Evolutionary conservation across 2,888 invertebrate species (phyloP), one percentile per base, ranked within the genome.

Genomic region (Helicoverpa assulta): DNA sequence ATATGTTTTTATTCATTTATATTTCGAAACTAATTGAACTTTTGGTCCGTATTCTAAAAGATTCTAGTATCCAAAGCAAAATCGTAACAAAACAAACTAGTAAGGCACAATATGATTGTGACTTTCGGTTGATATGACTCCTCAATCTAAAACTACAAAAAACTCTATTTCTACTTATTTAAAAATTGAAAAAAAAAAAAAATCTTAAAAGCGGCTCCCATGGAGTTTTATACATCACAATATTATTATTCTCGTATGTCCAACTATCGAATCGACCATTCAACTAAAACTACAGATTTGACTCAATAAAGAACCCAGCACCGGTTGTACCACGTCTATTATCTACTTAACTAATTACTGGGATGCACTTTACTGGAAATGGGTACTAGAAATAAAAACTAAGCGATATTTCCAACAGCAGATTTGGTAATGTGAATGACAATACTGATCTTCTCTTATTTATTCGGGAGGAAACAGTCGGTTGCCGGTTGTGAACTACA

Each of bases 81-180:
- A 74, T 73, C 59, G 75, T 77, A 81, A 85, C 60, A 84, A 91
- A 91, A 88, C 84, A 86, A 91, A 88, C 86, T 79, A 76, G 79
- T 94, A 95, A 95, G 94, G 94, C 95, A 94, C 95, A 94, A 93
- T 87, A 87, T 81, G 81, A 88, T 93, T 93, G 94, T 94, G 95
- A 94, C 94, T 92, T 84, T 87, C 88, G 83, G 86, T 88, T 92
- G 94, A 94, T 94, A 94, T 94, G 94, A 91, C 87, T 89, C 83
- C 78, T 82, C 84, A 78, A 79, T 84, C 84, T 78, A 78, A 81
- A 74, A 80, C 85, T 87, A 87, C 86, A 76, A 90, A 82, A 85
- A 84, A 78, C 91, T 93, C 93, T 90, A 74, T 80, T 85, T 63
- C 86, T 83, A 89, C 93, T 64, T 65, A 80, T 92, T 91, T 88